phyloP scores from a whole-genome alignment of 2,113 vertebrate species.

The Oncorhynchus keta region DNA sequence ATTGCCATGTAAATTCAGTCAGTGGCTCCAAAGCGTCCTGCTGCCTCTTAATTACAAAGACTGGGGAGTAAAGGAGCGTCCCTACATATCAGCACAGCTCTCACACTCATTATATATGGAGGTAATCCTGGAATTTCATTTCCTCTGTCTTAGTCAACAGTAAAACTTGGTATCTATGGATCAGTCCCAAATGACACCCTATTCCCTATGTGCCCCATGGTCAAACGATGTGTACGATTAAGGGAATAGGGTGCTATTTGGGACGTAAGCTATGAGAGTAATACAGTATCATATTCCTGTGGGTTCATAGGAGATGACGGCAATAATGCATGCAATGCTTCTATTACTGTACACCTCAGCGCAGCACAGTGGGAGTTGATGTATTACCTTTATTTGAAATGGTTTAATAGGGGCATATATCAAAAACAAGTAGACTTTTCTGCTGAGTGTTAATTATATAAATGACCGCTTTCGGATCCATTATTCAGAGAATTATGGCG shows the following conservation, averaged over 20 bases:
- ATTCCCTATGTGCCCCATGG: too few species aligned
- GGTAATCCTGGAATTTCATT: background rate
- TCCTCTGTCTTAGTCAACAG: background rate
- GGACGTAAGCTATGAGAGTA: background rate
- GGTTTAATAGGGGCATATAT: constrained; percentile 24
- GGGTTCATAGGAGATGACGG: too few species aligned
- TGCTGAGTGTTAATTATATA: constrained; percentile 41
- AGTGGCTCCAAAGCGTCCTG: constrained; percentile 55
- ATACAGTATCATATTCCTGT: too few species aligned
- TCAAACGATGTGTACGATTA: background rate
- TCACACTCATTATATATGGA: background rate
- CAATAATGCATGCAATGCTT: background rate
- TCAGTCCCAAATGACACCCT: background rate
- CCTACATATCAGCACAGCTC: background rate
- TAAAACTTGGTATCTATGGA: background rate
- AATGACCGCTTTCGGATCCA: constrained; percentile 52
- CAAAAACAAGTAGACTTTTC: constrained; percentile 42
- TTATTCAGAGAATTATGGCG: constrained; percentile 57
- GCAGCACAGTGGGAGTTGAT: constrained; percentile 12
- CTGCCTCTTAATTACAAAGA: constrained; percentile 61
- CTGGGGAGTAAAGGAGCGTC: constrained; percentile 11
- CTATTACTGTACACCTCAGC: constrained; percentile 30
- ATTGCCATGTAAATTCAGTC: constrained; percentile 59
- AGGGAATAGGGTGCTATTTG: background rate
- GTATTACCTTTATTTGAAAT: constrained; percentile 23